A percentile compares a stretch with the other conserved stretches of the same genome.
Evolutionary conservation across 2,888 invertebrate species (phyloP).

Genomic region (Aphrophora alni): DNA sequence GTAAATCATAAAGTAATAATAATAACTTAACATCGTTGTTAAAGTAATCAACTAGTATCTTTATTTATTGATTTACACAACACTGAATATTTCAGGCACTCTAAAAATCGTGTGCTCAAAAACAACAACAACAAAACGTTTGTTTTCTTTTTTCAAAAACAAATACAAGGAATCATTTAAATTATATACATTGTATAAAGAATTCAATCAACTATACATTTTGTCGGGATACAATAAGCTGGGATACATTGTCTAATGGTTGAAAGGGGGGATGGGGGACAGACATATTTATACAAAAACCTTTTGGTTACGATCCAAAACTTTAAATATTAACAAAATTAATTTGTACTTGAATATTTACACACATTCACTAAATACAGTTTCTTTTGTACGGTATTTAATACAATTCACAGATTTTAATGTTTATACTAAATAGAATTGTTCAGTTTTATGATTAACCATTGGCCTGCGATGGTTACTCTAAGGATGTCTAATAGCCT

Average conservation of each 20-base stretch:
- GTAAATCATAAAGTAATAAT: too few relatives aligned
- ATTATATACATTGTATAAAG: not conserved
- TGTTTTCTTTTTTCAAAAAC: not conserved
- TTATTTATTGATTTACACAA: conserved; percentile 47
- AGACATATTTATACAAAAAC: not conserved
- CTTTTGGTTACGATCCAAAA: not conserved
- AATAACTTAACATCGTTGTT: too few relatives aligned
- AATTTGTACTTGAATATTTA: not conserved
- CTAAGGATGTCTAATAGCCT: too few relatives aligned
- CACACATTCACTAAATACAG: not conserved
- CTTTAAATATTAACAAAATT: not conserved
- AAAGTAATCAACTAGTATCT: conserved; percentile 45
- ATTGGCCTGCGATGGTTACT: too few relatives aligned
- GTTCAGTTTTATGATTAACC: not conserved
- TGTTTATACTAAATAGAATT: not conserved
- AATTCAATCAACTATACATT: not conserved
- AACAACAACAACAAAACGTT: conserved; percentile 40
- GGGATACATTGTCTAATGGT: not conserved
- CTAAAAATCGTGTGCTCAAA: conserved; percentile 45
- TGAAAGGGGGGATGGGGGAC: too few relatives aligned
- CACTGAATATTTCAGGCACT: conserved; percentile 46
- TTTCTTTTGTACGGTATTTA: not conserved
- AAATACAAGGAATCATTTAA: not conserved
- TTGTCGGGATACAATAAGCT: not conserved
- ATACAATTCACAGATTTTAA: not conserved